phyloP scores from a whole-genome alignment of 2,888 invertebrate species.

The Hetaerina titia region DNA sequence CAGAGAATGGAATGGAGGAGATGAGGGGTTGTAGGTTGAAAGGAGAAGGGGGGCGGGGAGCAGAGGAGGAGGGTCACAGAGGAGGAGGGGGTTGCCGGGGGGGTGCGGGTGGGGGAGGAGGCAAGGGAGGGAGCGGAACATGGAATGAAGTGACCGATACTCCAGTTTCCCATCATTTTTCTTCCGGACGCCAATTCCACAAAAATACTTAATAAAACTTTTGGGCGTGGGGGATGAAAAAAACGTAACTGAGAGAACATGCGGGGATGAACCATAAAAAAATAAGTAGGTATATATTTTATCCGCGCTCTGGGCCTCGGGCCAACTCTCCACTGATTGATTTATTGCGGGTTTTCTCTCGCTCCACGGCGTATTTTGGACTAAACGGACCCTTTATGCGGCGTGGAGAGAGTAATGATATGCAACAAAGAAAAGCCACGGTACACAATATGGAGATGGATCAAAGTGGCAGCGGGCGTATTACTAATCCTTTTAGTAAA shows the following conservation, averaged over 20 bases:
- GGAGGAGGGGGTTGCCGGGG: neutral
- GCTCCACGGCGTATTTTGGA: conserved; percentile 56
- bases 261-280: conserved; percentile 38
- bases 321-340: conserved; percentile 64
- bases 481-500: conserved; percentile 28
- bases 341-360: conserved; percentile 56
- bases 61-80: neutral
- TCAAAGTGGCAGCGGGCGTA: conserved; percentile 12
- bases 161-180: conserved; percentile 67
- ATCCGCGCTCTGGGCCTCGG: conserved; percentile 43
- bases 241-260: neutral
- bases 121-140: conserved; percentile 5
- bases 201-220: conserved; percentile 64
- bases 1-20: conserved; percentile 37
- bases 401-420: conserved; percentile 57
- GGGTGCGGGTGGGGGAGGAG: neutral
- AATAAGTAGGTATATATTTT: conserved; percentile 42
- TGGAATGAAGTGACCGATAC: conserved; percentile 65
- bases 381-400: conserved; percentile 53
- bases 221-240: neutral
- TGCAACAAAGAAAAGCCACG: conserved; percentile 41
- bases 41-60: neutral
- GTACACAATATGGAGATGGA: conserved; percentile 38
- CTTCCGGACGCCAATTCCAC: conserved; percentile 64
- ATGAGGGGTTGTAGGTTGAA: neutral